These are phyloP conservation scores for Campopleginae sp. DNA, from an alignment of 2,888 invertebrate genomes.

Conservation along the genomic window DNA sequence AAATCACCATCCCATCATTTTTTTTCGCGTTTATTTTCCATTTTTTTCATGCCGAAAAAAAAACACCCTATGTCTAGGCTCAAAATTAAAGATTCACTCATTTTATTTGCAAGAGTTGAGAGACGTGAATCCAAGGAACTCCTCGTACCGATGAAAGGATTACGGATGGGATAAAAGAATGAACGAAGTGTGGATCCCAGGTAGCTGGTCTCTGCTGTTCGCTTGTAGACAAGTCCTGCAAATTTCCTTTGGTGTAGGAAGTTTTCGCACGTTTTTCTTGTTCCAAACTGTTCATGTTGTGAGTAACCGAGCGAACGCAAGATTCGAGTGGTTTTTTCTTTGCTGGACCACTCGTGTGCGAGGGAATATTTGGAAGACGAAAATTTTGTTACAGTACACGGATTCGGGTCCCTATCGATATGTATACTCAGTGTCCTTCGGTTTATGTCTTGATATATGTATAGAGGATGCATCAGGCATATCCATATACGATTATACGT, in stretches of 20 bases:
- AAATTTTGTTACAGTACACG: slow-evolving; percentile 17
- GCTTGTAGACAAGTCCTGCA: neutral
- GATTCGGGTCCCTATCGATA: neutral
- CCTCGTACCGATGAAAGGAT: neutral
- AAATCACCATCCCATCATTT: neutral
- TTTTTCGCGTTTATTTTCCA: neutral
- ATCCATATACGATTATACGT: neutral
- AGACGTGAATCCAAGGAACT: neutral
- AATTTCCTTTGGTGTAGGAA: neutral
- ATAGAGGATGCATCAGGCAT: neutral
- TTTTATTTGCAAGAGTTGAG: neutral
- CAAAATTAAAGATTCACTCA: neutral
- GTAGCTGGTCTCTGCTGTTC: neutral
- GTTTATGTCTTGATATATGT: neutral
- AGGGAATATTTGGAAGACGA: slow-evolving; percentile 66
- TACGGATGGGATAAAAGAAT: neutral
- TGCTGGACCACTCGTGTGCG: slow-evolving; percentile 72
- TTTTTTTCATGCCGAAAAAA: neutral
- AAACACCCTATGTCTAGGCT: neutral
- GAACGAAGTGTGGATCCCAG: neutral
- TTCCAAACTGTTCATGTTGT: slow-evolving; percentile 65
- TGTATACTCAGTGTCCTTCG: neutral
- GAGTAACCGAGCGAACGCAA: slow-evolving; percentile 23
- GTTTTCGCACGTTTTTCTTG: slow-evolving; percentile 73
- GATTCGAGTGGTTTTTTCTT: slow-evolving; percentile 34